These are phyloP conservation scores for Sturmia bella DNA, from an alignment of 2,888 invertebrate genomes.

Conservation along the genomic window DNA sequence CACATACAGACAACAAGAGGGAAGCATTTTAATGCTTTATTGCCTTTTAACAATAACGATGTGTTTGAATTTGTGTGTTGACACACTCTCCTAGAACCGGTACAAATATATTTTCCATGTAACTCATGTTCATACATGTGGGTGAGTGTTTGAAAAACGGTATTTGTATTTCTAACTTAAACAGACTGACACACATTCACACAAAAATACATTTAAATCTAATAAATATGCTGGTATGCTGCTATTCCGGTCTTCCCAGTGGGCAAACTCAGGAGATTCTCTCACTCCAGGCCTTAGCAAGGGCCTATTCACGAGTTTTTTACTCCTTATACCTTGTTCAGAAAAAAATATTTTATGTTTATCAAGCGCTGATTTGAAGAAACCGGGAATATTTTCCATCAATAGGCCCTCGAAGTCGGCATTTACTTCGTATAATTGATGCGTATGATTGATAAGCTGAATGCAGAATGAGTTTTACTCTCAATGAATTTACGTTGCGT, in stretches of 20 bases:
- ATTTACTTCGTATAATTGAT: too few relatives aligned
- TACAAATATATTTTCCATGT: background rate
- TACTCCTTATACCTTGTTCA: too few relatives aligned
- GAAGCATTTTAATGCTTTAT: slow-evolving; percentile 57
- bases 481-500: too few relatives aligned
- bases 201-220: background rate
- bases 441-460: too few relatives aligned
- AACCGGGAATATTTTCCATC: too few relatives aligned
- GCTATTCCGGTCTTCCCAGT: background rate
- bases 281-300: too few relatives aligned
- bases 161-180: slow-evolving; percentile 22
- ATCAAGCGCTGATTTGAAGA: too few relatives aligned
- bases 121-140: background rate
- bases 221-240: background rate
- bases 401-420: too few relatives aligned
- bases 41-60: slow-evolving; percentile 51
- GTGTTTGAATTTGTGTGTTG: slow-evolving; percentile 35
- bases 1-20: background rate
- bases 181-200: background rate
- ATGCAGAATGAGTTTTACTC: too few relatives aligned
- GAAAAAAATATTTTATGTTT: too few relatives aligned
- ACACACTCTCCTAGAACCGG: slow-evolving; percentile 12
- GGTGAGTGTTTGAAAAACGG: background rate
- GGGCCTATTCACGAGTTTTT: too few relatives aligned
- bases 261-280: too few relatives aligned